Base-by-base conservation (phyloP, 2,797 vertebrate species). In the Cynopterus sphinx region DNA sequence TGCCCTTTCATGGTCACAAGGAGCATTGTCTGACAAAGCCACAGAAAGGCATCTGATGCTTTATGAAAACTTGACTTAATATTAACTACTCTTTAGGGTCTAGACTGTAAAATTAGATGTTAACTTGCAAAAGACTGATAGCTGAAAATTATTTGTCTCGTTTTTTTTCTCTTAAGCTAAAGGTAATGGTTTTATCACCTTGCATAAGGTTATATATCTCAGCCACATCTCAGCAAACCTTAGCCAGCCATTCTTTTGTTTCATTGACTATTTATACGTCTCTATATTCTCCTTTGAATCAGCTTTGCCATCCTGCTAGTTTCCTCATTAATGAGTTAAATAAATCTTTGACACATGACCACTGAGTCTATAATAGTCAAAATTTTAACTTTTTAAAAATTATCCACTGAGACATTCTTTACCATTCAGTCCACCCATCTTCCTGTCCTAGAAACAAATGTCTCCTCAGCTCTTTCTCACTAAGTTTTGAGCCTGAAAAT, bases 341-440 rank as follows among this genome's bases (percentile, higher is more conserved):
- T 81, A 87, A 79, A 81, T 73, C 12, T 92, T 78, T 61, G 49
- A 61, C 33, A 13, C 10, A 19, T 63, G 49, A 12, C 68, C 33
- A 68, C 43, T 74, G 22, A 28, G 33, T 65, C 41, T 75, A 41
- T 49, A 41, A 51, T 13, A 88, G 61, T 61, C 55, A 90, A 12
- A 16, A 53, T 71, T 73, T 63, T 71, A 55, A 67, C 12, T 87
- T 85, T 87, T 9, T 78, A 68, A 95, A 92, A 94, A 96, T 57
- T 82, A 41, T 41, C 87, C 55, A 26, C 8, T 70, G 57, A 94
- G 9, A 74, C 70, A 86, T 87, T 61, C 9, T 87, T 84, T 39
- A 36, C 22, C 43, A 31, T 59, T 83, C 82, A 39, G 75, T 21
- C 5, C 9, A 68, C 33, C 36, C 28, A 73, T 79, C 55, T 89